phyloP scores from a whole-genome alignment of 2,113 vertebrate genomes.

The Notothenia rossii region DNA sequence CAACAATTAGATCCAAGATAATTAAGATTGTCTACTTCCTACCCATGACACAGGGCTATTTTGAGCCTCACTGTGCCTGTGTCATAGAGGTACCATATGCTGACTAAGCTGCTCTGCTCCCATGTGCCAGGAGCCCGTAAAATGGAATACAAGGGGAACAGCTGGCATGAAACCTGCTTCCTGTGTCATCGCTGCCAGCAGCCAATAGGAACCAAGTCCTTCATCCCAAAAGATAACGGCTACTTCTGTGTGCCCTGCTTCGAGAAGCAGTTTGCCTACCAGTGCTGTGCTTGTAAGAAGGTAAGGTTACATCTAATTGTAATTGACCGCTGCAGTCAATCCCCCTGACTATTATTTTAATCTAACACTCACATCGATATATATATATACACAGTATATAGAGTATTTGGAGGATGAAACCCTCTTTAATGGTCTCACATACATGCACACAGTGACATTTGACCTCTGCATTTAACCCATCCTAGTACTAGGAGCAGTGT shows the following conservation, averaged over 20 bases:
- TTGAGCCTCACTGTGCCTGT: conserved; percentile 44
- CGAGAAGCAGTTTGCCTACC: conserved; percentile 95
- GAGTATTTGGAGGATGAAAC: too few species aligned
- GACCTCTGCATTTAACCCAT: too few species aligned
- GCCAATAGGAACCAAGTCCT: conserved; percentile 98
- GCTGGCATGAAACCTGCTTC: conserved; percentile 99
- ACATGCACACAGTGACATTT: too few species aligned
- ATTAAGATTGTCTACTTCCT: conserved; percentile 16
- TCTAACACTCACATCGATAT: conserved; percentile 3
- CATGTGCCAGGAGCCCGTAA: conserved; percentile 92
- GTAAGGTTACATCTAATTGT: conserved; percentile 77
- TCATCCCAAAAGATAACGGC: conserved; percentile 95
- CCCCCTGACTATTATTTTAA: conserved; percentile 34
- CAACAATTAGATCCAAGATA: conserved; percentile 23
- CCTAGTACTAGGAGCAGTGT: not conserved
- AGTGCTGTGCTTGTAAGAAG: conserved; percentile 95
- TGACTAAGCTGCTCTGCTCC: conserved; percentile 67
- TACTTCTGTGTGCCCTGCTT: conserved; percentile 96
- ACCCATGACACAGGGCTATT: conserved; percentile 46
- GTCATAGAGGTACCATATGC: conserved; percentile 67
- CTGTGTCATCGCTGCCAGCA: conserved; percentile 94
- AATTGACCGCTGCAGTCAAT: conserved; percentile 35
- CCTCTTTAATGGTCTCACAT: too few species aligned
- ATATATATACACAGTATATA: too few species aligned
- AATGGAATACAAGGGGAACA: conserved; percentile 98